phyloP scores from a whole-genome alignment of 2,113 vertebrate genomes.

The Tragelaphus scriptus region DNA sequence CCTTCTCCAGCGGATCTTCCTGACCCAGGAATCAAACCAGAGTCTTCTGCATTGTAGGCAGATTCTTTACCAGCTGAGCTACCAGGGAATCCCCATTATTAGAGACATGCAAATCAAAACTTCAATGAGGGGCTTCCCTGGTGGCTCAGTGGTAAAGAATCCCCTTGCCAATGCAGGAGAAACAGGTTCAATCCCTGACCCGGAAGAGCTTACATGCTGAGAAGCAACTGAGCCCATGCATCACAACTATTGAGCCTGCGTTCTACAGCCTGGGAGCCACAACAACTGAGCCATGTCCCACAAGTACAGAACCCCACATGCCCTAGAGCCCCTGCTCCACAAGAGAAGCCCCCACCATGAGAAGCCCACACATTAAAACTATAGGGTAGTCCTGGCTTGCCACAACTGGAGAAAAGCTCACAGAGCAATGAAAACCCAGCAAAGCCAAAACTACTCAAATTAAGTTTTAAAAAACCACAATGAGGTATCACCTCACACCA shows the following conservation, averaged over 20 bases:
- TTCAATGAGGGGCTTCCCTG: background rate
- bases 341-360: background rate
- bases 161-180: background rate
- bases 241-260: background rate
- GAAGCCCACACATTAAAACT: background rate
- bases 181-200: background rate
- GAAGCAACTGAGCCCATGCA: background rate
- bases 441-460: background rate
- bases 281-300: background rate
- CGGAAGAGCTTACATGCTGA: background rate
- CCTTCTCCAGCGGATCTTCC: background rate
- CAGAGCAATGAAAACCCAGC: background rate
- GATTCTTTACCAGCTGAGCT: background rate
- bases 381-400: background rate
- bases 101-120: background rate
- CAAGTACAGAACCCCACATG: background rate
- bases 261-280: background rate
- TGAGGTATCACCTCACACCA: background rate
- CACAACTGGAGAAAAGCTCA: background rate
- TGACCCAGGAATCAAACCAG: background rate
- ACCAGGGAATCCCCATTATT: background rate
- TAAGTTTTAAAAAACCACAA: background rate
- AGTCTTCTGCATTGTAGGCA: accelerated
- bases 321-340: background rate
- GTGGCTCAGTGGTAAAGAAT: background rate